Evolutionary conservation across 2,797 vertebrate genomes (phyloP), one percentile per base, ranked within the genome.

Genomic region (Pogonophryne albipinna): DNA sequence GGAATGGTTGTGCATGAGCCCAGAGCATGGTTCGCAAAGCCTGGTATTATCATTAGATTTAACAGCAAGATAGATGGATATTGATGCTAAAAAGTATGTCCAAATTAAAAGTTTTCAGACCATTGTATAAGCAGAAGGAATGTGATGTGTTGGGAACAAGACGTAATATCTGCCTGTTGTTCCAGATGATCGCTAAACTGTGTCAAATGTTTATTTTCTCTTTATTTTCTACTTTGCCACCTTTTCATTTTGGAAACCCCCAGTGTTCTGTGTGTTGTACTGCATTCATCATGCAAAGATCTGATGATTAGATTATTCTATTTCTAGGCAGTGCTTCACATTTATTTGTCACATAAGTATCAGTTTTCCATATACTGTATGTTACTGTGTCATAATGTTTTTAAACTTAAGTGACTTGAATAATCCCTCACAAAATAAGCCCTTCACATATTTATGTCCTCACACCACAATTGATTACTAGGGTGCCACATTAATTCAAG

Each of bases 1-100:
- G 44, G 61, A 71, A 51, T 20, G 38, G 15, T 51, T 71, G 11
- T 66, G n/a, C n/a, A n/a, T n/a, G n/a, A n/a, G 72, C 23, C 51
- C 45, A 53, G 41, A 62, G 66, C 17, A 42, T 60, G 44, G 10
- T 19, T 77, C 42, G 5, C 11, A 10, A 44, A 27, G 14, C 31
- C 8, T 38, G 19, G 27, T 17, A 0, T 62, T 2, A n/a, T 15
- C 8, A 12, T 50, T 14, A 14, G 23, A 60, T 2, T 2, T 7
- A 59, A 9, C 34, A 38, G 34, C 34, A 7, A 38, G 34, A 38
- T 38, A 38, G n/a, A 16, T 47, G 34, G 34, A 38, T 38, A 38
- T 38, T 38, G 34, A 38, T 38, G 8, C 34, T 7, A 38, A 38
- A 38, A 38, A 38, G 34, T 38, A 38, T 38, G 27, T 27, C 8